Evolutionary conservation across 1,140 invertebrate genomes (phyloP).

Genomic region (Pristionchus pacificus): DNA sequence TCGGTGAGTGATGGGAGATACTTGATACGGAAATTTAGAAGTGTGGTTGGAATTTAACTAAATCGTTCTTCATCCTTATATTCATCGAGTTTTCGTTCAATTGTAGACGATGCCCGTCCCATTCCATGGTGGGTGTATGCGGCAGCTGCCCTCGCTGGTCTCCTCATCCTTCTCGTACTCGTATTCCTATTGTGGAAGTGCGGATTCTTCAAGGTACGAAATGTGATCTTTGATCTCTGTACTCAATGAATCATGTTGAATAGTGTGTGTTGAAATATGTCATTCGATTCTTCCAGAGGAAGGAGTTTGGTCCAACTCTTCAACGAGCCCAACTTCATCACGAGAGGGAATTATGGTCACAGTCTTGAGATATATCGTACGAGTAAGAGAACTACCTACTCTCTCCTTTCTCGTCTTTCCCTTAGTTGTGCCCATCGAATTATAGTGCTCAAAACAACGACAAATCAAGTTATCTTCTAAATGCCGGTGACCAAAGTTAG

Average conservation of each 20-base stretch:
- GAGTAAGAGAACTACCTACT: too few species aligned
- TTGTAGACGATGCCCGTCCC: conserved; percentile 18
- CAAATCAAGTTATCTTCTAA: too few species aligned
- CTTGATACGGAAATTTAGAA: background rate
- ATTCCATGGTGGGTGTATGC: conserved; percentile 19
- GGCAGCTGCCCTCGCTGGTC: conserved; percentile 4
- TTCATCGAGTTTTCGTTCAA: background rate
- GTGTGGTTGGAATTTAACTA: background rate
- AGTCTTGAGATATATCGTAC: conserved; percentile 1
- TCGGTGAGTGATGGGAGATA: conserved; percentile 18
- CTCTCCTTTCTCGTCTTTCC: too few species aligned
- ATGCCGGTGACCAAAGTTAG: too few species aligned
- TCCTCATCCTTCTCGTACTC: conserved; percentile 20
- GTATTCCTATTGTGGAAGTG: conserved; percentile 21
- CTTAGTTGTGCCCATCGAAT: too few species aligned
- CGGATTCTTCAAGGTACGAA: conserved; percentile 36
- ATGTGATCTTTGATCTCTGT: too few species aligned
- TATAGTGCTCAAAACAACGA: too few species aligned
- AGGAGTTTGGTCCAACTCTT: conserved; percentile 17
- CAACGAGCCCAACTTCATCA: conserved; percentile 21
- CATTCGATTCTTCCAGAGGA: conserved; percentile 35
- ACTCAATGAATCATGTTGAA: too few species aligned
- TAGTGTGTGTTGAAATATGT: too few species aligned
- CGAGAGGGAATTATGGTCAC: conserved; percentile 25
- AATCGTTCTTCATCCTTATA: background rate